A percentile compares a stretch with the other conserved stretches of the same genome.
These are phyloP conservation scores for Pseudomugil gertrudae DNA, from an alignment of 2,797 vertebrate species.

Conservation along the genomic window DNA sequence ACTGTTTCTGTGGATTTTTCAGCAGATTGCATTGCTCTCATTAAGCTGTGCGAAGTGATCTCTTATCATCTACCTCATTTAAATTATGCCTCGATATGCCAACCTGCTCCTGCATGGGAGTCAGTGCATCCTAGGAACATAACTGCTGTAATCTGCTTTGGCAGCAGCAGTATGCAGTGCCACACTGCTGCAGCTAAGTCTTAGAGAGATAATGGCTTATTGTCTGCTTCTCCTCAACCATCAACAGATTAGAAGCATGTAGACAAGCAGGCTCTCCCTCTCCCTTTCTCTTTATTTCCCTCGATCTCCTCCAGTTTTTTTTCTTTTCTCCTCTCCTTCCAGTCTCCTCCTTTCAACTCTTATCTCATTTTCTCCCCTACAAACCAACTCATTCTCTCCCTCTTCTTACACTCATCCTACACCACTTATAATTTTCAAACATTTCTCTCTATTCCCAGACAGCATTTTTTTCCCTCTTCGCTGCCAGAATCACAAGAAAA, in stretches of 20 bases:
- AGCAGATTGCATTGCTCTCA: background rate
- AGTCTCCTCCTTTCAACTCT: slow-evolving; percentile 22
- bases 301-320: slow-evolving; percentile 38
- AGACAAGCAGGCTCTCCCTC: slow-evolving; percentile 64
- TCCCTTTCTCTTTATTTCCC: slow-evolving; percentile 54
- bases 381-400: slow-evolving; percentile 40
- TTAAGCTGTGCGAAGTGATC: slow-evolving; percentile 13
- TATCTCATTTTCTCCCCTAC: slow-evolving; percentile 42
- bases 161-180: slow-evolving; percentile 48
- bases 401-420: slow-evolving; percentile 34
- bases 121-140: slow-evolving; percentile 39
- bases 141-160: slow-evolving; percentile 60
- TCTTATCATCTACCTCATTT: slow-evolving; percentile 36
- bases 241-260: slow-evolving; percentile 79
- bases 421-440: slow-evolving; percentile 60
- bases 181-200: slow-evolving; percentile 64
- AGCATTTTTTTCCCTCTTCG: slow-evolving; percentile 50
- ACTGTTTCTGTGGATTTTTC: background rate
- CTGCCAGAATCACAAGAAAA: slow-evolving; percentile 67
- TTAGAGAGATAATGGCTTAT: slow-evolving; percentile 74
- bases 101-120: slow-evolving; percentile 33
- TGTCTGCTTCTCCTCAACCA: slow-evolving; percentile 78
- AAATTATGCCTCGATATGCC: slow-evolving; percentile 14
- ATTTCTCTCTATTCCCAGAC: slow-evolving; percentile 70
- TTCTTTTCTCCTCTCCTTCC: slow-evolving; percentile 16